These are phyloP conservation scores for Onychostruthus taczanowskii DNA, from an alignment of 2,113 vertebrate genomes.

Conservation along the genomic window DNA sequence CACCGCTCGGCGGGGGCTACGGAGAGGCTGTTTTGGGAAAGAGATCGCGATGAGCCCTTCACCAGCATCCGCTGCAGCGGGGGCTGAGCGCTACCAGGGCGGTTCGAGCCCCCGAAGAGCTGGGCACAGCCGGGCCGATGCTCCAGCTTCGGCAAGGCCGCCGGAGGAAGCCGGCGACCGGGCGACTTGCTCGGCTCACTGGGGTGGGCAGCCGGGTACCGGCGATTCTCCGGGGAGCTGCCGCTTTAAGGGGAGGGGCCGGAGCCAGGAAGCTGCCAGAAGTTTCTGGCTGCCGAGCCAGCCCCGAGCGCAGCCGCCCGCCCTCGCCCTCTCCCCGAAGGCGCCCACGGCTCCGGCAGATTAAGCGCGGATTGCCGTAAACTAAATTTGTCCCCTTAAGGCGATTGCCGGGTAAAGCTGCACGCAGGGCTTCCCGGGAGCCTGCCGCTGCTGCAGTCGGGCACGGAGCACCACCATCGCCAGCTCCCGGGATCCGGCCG, in stretches of 20 bases:
- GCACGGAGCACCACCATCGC: not conserved
- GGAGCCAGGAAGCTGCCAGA: conserved; percentile 29
- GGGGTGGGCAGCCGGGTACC: accelerated
- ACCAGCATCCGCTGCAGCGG: accelerated
- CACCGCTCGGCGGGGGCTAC: not conserved
- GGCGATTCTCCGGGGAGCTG: not conserved
- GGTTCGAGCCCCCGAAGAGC: not conserved
- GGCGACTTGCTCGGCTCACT: accelerated
- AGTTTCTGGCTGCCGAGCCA: not conserved
- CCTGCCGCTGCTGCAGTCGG: not conserved
- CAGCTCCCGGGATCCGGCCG: not conserved
- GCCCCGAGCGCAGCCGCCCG: not conserved
- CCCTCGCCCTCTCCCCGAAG: not conserved
- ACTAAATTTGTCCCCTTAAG: conserved; percentile 33
- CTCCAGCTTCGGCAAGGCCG: too few relatives aligned
- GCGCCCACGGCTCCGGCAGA: not conserved
- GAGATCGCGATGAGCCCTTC: accelerated
- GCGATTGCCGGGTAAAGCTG: conserved; percentile 24
- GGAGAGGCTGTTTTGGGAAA: not conserved
- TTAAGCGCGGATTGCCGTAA: not conserved
- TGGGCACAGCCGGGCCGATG: not conserved
- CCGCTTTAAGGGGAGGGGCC: conserved; percentile 24
- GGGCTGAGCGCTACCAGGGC: not conserved
- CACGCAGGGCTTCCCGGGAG: not conserved
- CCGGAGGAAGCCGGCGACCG: accelerated